Evolutionary conservation across 2,797 vertebrate species (phyloP).

Genomic region (Microcaecilia unicolor): DNA sequence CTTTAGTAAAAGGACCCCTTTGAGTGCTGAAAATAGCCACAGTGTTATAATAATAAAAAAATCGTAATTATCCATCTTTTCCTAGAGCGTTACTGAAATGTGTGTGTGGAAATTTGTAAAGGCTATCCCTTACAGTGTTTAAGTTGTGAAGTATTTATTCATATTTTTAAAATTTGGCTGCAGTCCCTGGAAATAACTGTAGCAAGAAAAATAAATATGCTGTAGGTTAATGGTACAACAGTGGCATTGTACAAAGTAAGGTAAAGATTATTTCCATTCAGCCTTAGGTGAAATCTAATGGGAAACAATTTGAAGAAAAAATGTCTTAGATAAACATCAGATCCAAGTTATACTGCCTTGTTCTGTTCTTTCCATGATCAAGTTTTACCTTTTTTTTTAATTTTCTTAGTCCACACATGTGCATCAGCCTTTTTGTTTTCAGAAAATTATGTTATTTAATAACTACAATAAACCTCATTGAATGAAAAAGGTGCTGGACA

Average conservation of each 20-base stretch:
- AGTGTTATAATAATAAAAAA: too few relatives aligned
- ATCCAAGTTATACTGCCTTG: slow-evolving; percentile 46
- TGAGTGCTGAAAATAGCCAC: too few relatives aligned
- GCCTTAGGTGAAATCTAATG: slow-evolving; percentile 60
- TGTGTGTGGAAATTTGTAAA: too few relatives aligned
- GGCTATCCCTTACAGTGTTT: too few relatives aligned
- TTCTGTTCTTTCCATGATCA: slow-evolving; percentile 46
- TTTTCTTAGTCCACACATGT: slow-evolving; percentile 43
- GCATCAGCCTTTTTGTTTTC: slow-evolving; percentile 37
- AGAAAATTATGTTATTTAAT: slow-evolving; percentile 40
- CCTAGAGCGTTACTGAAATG: too few relatives aligned
- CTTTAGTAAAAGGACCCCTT: too few relatives aligned
- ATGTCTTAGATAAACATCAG: slow-evolving; percentile 61
- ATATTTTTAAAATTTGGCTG: slow-evolving; percentile 13
- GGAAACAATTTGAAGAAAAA: slow-evolving; percentile 54
- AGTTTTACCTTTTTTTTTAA: slow-evolving; percentile 34
- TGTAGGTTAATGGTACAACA: slow-evolving; percentile 48
- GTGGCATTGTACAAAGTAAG: slow-evolving; percentile 46
- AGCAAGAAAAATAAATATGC: slow-evolving; percentile 47
- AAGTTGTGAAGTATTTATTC: background rate
- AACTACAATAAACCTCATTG: too few relatives aligned
- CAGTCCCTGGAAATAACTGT: slow-evolving; percentile 34
- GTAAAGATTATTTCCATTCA: slow-evolving; percentile 48
- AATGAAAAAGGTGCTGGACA: too few relatives aligned
- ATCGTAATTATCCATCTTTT: too few relatives aligned